phyloP scores from a whole-genome alignment of 2,113 vertebrate species.

The Montifringilla adamsi region DNA sequence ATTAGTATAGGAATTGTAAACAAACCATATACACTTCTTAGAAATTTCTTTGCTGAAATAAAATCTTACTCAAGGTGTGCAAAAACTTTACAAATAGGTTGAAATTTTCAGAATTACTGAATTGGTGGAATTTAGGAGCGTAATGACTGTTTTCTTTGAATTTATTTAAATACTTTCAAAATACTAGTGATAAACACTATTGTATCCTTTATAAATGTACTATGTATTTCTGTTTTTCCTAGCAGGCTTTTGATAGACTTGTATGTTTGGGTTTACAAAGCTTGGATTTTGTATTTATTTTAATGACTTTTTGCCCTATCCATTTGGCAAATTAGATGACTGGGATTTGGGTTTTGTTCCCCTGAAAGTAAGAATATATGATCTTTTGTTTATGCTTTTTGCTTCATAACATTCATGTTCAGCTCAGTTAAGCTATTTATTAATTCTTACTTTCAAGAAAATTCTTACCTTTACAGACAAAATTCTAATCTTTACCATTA shows the following conservation, averaged over 20 bases:
- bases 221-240: background rate
- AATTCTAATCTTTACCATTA: background rate
- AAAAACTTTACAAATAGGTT: background rate
- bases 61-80: background rate
- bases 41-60: background rate
- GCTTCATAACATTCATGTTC: background rate
- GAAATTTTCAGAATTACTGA: background rate
- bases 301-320: background rate
- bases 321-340: background rate
- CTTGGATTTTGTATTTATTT: background rate
- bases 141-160: background rate
- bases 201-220: background rate
- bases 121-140: background rate
- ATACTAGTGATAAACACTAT: background rate
- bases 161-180: background rate
- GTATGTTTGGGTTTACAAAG: background rate
- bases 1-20: background rate
- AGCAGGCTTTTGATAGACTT: background rate
- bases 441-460: background rate
- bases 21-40: background rate
- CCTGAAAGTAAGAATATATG: accelerated
- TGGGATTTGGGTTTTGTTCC: no score
- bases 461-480: background rate
- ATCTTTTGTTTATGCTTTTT: background rate
- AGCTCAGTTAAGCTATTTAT: background rate